Conservation (phyloP, 2,113 vertebrate genomes). For the Pelodiscus sinensis region DNA sequence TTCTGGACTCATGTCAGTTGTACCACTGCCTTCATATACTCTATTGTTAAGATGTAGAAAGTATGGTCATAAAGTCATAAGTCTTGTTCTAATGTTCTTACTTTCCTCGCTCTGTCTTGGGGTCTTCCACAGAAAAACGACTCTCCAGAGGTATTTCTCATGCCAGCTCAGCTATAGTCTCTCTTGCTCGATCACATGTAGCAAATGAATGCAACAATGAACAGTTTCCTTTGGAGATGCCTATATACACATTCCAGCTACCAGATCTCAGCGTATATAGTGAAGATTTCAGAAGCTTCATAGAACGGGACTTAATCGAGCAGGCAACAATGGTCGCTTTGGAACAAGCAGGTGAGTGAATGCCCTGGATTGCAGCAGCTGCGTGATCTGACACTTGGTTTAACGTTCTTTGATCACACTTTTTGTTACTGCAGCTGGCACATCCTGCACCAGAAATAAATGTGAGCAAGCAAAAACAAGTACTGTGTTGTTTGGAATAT, state of each 20-base stretch:
- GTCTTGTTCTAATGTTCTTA: neutral
- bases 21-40: neutral
- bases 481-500: neutral
- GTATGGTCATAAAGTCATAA: neutral
- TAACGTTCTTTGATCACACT: neutral
- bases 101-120: neutral
- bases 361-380: neutral
- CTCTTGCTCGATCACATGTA: slow-evolving; percentile 94
- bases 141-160: slow-evolving; percentile 98
- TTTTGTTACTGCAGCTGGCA: neutral
- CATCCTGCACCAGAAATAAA: slow-evolving; percentile 4
- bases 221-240: slow-evolving; percentile 97
- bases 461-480: neutral
- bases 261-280: slow-evolving; percentile 98
- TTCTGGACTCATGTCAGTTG: neutral
- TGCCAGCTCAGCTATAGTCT: slow-evolving; percentile 98
- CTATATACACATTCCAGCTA: slow-evolving; percentile 98
- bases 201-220: slow-evolving; percentile 93
- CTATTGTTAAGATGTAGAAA: neutral
- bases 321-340: slow-evolving; percentile 97
- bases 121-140: slow-evolving; percentile 87
- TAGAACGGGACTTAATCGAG: slow-evolving; percentile 96
- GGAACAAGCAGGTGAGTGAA: slow-evolving; percentile 92
- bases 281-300: slow-evolving; percentile 96
- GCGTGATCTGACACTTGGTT: neutral